These are phyloP conservation scores for Taxidea taxus DNA, from an alignment of 2,113 vertebrate genomes.

Conservation along the genomic window DNA sequence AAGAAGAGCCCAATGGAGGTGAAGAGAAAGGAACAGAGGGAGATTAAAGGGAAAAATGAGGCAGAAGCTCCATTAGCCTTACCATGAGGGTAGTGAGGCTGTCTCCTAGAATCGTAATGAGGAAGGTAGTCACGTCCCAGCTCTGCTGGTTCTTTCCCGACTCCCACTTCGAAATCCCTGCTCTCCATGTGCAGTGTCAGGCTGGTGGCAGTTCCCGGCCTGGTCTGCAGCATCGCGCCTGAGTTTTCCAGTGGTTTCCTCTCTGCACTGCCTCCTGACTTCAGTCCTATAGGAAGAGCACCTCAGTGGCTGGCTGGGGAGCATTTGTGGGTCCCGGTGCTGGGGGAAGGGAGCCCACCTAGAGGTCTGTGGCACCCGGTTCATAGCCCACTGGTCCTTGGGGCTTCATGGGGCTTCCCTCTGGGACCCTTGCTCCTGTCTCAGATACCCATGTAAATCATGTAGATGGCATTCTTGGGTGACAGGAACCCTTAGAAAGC, in stretches of 20 bases:
- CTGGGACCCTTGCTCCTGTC: neutral
- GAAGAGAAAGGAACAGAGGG: neutral
- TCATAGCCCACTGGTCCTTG: neutral
- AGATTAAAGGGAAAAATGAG: neutral
- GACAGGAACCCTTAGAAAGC: neutral
- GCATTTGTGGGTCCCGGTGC: neutral
- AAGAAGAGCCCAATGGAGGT: neutral
- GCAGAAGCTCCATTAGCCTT: neutral
- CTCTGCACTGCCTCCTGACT: no score
- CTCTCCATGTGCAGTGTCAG: rapidly evolving
- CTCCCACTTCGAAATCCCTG: no score
- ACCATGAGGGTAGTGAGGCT: neutral
- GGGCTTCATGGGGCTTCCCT: neutral
- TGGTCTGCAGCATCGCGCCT: neutral
- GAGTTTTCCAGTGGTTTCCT: neutral
- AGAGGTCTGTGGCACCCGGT: neutral
- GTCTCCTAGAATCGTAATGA: neutral
- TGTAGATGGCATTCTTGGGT: neutral
- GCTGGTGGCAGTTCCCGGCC: neutral
- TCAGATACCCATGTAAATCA: neutral
- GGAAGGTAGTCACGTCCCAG: rapidly evolving
- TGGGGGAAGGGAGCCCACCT: neutral
- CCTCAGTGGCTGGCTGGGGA: neutral
- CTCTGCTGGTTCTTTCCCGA: neutral
- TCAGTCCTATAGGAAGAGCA: neutral